Conservation (phyloP, 2,888 invertebrate species). For the Drosophila sordidula region DNA sequence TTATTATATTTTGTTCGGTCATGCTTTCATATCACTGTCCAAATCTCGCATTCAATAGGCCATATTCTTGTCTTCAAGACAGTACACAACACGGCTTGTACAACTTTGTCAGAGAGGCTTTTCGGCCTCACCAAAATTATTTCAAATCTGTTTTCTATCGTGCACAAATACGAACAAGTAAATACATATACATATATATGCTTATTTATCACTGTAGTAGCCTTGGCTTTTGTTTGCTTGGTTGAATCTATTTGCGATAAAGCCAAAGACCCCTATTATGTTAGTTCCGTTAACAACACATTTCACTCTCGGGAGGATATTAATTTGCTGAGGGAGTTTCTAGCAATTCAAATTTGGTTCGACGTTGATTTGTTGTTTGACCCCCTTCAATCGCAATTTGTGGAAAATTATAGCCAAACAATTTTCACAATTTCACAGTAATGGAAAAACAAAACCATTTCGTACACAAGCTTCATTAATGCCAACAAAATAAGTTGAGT, state of each 20-base stretch:
- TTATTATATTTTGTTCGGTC: constrained; percentile 34
- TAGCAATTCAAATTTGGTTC: constrained; percentile 50
- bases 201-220: constrained; percentile 52
- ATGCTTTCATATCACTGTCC: constrained; percentile 54
- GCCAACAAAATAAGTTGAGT: constrained; percentile 42
- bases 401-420: constrained; percentile 53
- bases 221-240: constrained; percentile 36
- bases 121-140: constrained; percentile 18
- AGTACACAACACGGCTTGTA: constrained; percentile 24
- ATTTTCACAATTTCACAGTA: constrained; percentile 51
- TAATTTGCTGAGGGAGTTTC: constrained; percentile 46
- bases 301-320: constrained; percentile 23
- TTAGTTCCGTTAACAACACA: constrained; percentile 39
- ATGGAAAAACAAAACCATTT: constrained; percentile 62
- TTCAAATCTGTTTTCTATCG: constrained; percentile 27
- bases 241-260: constrained; percentile 25
- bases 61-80: constrained; percentile 21
- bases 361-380: constrained; percentile 40
- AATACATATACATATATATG: constrained; percentile 15
- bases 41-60: constrained; percentile 40
- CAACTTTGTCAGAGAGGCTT: constrained; percentile 23
- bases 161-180: constrained; percentile 19
- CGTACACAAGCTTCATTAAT: constrained; percentile 52
- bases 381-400: constrained; percentile 58
- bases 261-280: constrained; percentile 4